These are phyloP conservation scores for Chaenogobius annularis DNA, from an alignment of 2,113 vertebrate genomes.

Conservation along the genomic window DNA sequence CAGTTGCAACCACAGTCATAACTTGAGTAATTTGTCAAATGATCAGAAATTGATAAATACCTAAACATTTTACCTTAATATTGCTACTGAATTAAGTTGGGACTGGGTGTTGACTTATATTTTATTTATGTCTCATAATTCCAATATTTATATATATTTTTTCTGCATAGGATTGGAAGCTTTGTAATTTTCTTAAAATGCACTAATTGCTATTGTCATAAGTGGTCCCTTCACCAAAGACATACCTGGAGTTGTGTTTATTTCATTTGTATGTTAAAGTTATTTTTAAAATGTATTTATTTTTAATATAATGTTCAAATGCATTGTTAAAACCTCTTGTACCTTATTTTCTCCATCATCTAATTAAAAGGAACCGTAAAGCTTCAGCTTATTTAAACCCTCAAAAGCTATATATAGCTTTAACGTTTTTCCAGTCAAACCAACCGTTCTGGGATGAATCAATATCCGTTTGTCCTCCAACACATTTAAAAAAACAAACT, in stretches of 20 bases:
- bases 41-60: neutral
- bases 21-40: neutral
- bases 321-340: too few species aligned
- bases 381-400: too few species aligned
- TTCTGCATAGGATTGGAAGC: neutral
- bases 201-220: neutral
- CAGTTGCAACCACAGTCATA: slow-evolving; percentile 28
- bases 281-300: too few species aligned
- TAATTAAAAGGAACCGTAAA: too few species aligned
- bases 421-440: too few species aligned
- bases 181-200: neutral
- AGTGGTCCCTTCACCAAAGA: neutral
- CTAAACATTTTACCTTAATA: neutral
- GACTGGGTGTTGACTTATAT: neutral
- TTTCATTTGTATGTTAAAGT: neutral
- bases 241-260: neutral
- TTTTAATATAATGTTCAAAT: too few species aligned
- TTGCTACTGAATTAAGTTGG: neutral
- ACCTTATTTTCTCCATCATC: too few species aligned
- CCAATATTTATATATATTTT: neutral
- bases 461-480: too few species aligned
- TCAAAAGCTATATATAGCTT: too few species aligned
- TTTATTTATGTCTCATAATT: neutral
- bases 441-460: too few species aligned
- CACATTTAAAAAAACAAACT: too few species aligned